Conservation (phyloP, 1,140 invertebrate species). For the Lepidurus arcticus region DNA sequence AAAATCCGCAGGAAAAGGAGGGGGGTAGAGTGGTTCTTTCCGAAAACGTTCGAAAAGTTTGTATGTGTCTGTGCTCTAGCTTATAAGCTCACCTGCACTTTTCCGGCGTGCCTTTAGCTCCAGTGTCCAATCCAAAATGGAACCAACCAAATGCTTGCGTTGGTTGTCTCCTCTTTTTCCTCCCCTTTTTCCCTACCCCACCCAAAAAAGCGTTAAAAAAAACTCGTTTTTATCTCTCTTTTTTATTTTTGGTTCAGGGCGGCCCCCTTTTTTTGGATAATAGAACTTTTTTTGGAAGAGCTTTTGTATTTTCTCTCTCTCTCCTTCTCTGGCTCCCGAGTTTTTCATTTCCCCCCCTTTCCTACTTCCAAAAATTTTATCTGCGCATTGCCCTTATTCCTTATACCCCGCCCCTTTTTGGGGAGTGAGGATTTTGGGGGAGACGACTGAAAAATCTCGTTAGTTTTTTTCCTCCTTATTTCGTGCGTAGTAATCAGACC, state of each 20-base stretch:
- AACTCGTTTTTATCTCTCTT: constrained; percentile 22
- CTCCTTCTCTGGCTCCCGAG: background rate
- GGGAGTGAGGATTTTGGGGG: background rate
- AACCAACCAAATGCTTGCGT: background rate
- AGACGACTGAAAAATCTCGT: constrained; percentile 10
- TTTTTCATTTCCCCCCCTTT: constrained; percentile 1
- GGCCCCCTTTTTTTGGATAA: background rate
- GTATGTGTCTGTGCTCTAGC: too few species aligned
- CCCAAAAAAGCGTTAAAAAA: background rate
- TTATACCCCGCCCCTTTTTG: constrained; percentile 8
- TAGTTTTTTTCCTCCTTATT: background rate
- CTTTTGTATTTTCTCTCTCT: background rate
- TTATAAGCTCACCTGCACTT: background rate
- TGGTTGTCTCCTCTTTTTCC: background rate
- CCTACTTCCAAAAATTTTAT: background rate
- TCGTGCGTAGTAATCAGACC: background rate
- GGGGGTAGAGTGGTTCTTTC: too few species aligned
- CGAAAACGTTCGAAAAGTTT: too few species aligned
- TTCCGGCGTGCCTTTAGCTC: constrained; percentile 8
- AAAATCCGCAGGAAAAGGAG: too few species aligned
- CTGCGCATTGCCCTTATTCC: background rate
- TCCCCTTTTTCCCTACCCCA: background rate
- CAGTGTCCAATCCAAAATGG: constrained; percentile 1
- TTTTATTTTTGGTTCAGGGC: constrained; percentile 10
- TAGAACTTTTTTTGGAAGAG: background rate